Base-by-base conservation (phyloP, 2,113 vertebrate species). In the Drymodes brunneopygia region DNA sequence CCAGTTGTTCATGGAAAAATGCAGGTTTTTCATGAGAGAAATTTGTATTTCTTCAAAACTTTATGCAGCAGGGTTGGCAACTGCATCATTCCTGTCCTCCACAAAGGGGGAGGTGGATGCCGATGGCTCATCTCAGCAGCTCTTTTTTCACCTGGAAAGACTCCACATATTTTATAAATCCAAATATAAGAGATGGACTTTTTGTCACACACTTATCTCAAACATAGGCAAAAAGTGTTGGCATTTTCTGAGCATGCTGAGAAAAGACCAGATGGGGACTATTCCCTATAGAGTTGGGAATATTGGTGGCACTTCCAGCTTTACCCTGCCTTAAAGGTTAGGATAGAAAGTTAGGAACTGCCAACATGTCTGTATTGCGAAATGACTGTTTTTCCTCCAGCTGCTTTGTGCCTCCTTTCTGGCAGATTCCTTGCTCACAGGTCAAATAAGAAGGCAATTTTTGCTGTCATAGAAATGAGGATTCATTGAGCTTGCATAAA, bases 41-140 rank as follows among this genome's bases (percentile, higher is more conserved):
- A 74, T 22, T 69, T 28, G 6, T 40, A 28, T 67, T 62, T 92
- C 82, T 80, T 71, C 54, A 51, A 75, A 82, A 78, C 0, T 0
- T n/a, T 19, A 38, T 2, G 2, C 0, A 0, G 10, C 4, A 3
- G 11, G 6, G 19, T 54, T 60, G 44, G 57, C 1, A 1, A 75
- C 20, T 15, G 19, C 17, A 15, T 72, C 13, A 4, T 48, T 78
- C 27, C 47, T 56, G 40, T 40, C 12, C 35, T 40, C 44, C 4
- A 3, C 67, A 23, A 15, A 56, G 28, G 15, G 9, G 24, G 24
- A 78, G 29, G 20, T 33, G 28, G 53, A 50, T 64, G 40, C 33
- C 3, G 3, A 9, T 48, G 45, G n/a, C 40, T 64, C 40, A n/a
- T 73, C 56, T 77, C 58, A 69, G 54, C 45, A 90, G 20, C 50